Percentiles rank a stretch among this genome's conserved stretches.
Evolutionary conservation across 2,113 vertebrate species (phyloP).

Genomic region (Agapornis roseicollis): DNA sequence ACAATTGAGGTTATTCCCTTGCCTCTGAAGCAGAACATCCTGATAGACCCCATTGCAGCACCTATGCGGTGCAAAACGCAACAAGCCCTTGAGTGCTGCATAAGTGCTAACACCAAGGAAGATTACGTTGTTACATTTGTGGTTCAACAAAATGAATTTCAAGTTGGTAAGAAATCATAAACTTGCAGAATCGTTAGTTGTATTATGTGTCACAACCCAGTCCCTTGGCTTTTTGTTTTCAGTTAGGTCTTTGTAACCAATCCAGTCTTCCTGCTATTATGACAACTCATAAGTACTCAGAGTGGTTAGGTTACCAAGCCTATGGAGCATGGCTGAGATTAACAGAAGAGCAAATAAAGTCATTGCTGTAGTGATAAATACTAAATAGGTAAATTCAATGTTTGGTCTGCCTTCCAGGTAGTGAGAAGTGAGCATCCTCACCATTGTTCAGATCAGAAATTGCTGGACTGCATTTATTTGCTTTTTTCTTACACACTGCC

Average conservation of each 20-base stretch:
- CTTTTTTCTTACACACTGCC: background rate
- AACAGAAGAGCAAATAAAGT: background rate
- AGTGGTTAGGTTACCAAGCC: background rate
- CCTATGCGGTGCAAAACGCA: background rate
- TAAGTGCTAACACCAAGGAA: background rate
- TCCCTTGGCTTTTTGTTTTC: background rate
- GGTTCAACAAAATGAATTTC: background rate
- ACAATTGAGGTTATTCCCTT: conserved; percentile 50
- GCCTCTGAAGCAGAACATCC: conserved; percentile 60
- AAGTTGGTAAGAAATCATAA: conserved; percentile 46
- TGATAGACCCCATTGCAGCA: conserved; percentile 60
- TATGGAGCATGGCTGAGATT: background rate
- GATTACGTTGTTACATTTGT: conserved; percentile 49
- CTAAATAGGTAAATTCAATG: background rate
- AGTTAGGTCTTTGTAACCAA: background rate
- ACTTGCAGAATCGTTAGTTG: background rate
- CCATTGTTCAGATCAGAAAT: background rate
- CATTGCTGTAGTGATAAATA: background rate
- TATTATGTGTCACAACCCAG: background rate
- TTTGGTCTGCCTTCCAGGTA: background rate
- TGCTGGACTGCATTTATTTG: background rate
- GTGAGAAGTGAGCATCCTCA: background rate
- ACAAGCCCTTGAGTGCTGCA: conserved; percentile 62
- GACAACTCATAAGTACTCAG: background rate
- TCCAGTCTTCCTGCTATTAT: background rate